A percentile compares a stretch with the other conserved stretches of the same genome.
Conservation (phyloP, 2,888 invertebrate species). For the Apotomis turbidana region DNA sequence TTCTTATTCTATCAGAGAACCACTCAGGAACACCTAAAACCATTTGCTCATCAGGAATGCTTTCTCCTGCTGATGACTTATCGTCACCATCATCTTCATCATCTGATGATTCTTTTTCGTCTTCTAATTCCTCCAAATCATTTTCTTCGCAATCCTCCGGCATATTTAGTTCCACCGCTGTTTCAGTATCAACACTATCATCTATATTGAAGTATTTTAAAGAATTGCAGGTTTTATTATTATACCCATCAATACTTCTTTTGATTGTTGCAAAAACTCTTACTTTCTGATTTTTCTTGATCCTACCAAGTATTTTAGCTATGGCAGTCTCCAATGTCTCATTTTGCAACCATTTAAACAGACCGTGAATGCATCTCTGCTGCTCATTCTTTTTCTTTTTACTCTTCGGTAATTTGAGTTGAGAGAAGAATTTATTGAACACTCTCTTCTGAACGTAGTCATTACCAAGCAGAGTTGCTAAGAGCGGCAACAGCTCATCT, state of each 20-base stretch:
- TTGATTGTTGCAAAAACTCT: constrained; percentile 84
- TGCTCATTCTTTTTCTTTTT: constrained; percentile 83
- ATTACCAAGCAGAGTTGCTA: constrained; percentile 94
- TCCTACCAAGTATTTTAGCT: constrained; percentile 85
- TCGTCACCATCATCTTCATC: constrained; percentile 48
- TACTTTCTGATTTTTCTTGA: constrained; percentile 82
- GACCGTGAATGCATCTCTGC: constrained; percentile 87
- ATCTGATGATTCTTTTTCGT: constrained; percentile 41
- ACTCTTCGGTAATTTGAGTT: constrained; percentile 84
- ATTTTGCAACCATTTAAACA: constrained; percentile 90
- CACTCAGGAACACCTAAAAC: constrained; percentile 81
- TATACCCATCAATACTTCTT: constrained; percentile 86
- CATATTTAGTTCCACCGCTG: constrained; percentile 43
- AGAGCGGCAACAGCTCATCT: constrained; percentile 88
- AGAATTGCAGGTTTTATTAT: constrained; percentile 82
- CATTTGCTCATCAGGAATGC: constrained; percentile 50
- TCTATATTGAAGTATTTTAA: constrained; percentile 82
- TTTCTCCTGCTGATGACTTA: constrained; percentile 45
- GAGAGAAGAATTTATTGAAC: constrained; percentile 88
- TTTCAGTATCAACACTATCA: constrained; percentile 44
- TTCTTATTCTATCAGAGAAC: constrained; percentile 86
- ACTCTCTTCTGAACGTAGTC: constrained; percentile 90
- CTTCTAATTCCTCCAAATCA: constrained; percentile 49
- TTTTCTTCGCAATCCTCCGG: constrained; percentile 49
- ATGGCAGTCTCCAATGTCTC: constrained; percentile 88